These are phyloP conservation scores for Andrena praecox DNA, from an alignment of 2,888 invertebrate genomes.

Conservation along the genomic window DNA sequence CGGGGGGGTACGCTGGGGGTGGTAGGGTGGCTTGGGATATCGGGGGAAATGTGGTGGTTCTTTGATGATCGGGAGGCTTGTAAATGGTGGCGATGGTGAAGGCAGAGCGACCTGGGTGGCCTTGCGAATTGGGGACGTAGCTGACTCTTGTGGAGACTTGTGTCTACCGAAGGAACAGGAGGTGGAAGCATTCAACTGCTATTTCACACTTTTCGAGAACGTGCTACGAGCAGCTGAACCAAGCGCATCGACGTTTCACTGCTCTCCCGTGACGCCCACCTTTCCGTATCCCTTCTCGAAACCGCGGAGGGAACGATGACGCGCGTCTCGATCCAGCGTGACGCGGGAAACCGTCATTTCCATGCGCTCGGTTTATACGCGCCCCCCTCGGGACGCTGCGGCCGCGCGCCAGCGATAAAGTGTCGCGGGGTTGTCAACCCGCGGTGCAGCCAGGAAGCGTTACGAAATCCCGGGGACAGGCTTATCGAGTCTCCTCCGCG, in stretches of 20 bases:
- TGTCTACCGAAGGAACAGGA: too few species aligned
- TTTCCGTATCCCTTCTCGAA: not conserved
- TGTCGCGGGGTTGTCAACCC: constrained; percentile 53
- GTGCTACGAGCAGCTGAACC: too few species aligned
- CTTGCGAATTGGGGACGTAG: too few species aligned
- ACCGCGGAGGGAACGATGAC: not conserved
- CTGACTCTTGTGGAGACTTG: too few species aligned
- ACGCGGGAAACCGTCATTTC: constrained; percentile 38
- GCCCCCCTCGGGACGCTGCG: constrained; percentile 25
- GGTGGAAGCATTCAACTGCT: too few species aligned
- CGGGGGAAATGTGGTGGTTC: not conserved
- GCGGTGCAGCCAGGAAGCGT: constrained; percentile 15
- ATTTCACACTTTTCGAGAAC: too few species aligned
- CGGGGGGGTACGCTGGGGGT: too few species aligned
- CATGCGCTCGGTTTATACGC: constrained; percentile 37
- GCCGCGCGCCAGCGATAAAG: constrained; percentile 28
- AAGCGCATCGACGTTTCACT: not conserved
- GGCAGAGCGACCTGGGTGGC: too few species aligned
- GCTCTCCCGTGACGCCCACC: not conserved
- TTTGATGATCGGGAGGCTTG: not conserved
- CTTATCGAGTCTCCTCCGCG: not conserved
- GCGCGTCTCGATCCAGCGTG: constrained; percentile 9
- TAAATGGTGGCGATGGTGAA: too few species aligned
- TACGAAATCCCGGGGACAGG: constrained; percentile 10
- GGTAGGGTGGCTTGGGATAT: not conserved